These are phyloP conservation scores for Callocephalon fimbriatum DNA, from an alignment of 2,113 vertebrate species.

Conservation along the genomic window DNA sequence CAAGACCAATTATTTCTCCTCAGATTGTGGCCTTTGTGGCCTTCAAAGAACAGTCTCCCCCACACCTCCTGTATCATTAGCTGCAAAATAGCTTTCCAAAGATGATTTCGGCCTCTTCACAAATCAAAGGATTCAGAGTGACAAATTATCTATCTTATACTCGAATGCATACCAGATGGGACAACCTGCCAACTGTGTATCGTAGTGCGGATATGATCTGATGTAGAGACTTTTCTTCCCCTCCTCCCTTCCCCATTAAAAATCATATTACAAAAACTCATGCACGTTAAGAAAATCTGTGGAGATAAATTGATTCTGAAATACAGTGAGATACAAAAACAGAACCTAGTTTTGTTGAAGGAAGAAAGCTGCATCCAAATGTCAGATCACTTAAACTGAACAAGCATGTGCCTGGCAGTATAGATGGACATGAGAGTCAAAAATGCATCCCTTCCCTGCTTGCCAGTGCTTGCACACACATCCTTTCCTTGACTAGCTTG, in stretches of 20 bases:
- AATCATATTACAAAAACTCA: neutral
- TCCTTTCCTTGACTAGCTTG: neutral
- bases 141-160: conserved; percentile 33
- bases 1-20: conserved; percentile 56
- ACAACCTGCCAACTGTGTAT: conserved; percentile 14
- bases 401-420: neutral
- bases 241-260: neutral
- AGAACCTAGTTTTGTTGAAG: neutral
- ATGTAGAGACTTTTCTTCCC: neutral
- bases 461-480: neutral
- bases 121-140: conserved; percentile 50
- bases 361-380: neutral
- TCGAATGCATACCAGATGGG: conserved; percentile 35
- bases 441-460: neutral
- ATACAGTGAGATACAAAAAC: neutral
- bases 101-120: conserved; percentile 46
- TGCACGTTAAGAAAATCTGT: neutral
- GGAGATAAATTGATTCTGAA: neutral
- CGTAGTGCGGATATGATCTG: neutral
- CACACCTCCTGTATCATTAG: conserved; percentile 49
- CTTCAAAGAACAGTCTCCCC: conserved; percentile 40
- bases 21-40: conserved; percentile 41
- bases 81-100: conserved; percentile 19
- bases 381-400: neutral
- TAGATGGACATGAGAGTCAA: neutral